Evolutionary conservation across 1,140 invertebrate genomes (phyloP).

Genomic region (Bactericera cockerelli): DNA sequence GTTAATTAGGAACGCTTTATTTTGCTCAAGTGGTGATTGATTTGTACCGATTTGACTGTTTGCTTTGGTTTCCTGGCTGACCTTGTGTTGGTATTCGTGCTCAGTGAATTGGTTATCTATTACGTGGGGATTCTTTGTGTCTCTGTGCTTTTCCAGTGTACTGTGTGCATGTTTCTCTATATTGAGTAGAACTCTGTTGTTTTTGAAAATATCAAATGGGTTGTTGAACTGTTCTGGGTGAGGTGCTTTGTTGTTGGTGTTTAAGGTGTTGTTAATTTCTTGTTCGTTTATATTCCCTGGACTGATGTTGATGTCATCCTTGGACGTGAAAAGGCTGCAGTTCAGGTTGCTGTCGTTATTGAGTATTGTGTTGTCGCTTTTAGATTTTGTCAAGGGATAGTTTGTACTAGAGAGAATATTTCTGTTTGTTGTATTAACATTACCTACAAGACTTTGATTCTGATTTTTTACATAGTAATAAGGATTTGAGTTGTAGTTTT

Average conservation of each 20-base stretch:
- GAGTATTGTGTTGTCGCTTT: conserved; percentile 1
- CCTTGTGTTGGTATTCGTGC: no score
- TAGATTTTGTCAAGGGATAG: background rate
- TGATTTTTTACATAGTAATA: background rate
- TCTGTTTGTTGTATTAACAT: background rate
- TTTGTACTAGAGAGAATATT: background rate
- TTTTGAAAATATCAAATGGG: background rate
- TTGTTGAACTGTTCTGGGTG: background rate
- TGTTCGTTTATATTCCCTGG: background rate
- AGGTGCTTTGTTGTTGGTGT: background rate
- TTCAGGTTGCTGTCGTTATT: background rate
- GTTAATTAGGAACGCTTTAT: conserved; percentile 5
- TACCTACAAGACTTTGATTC: background rate
- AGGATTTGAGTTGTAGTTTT: background rate
- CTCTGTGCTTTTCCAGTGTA: no score
- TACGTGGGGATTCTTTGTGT: no score
- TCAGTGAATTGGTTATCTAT: no score
- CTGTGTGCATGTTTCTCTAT: no score
- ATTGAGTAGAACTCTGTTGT: background rate
- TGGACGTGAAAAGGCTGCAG: background rate
- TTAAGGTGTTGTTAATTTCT: background rate
- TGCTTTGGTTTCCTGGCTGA: no score
- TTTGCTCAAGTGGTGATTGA: background rate
- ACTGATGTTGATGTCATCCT: background rate
- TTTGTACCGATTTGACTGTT: no score